Evolutionary conservation across 1,140 invertebrate species (phyloP), one percentile per base, ranked within the genome.

Genomic region (Ruditapes philippinarum): DNA sequence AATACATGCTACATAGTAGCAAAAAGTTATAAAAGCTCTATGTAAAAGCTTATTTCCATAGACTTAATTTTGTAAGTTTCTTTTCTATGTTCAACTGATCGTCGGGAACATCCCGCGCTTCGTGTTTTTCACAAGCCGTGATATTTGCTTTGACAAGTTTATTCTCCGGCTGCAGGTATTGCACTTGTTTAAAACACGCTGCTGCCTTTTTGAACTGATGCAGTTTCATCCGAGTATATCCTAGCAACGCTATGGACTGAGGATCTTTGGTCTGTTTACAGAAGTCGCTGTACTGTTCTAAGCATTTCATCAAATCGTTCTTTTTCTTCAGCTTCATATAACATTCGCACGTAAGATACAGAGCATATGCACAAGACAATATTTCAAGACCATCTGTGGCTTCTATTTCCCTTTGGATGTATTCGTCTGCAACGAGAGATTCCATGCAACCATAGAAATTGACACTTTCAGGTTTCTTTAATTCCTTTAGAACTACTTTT

Each of bases 371-470:
- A 42, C 31, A 51, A 7, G 76, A 80, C 17, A 80, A 57, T 5
- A 88, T 45, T 28, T 88, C 86, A 25, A 88, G 22, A 25, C 86
- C 86, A 42, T 88, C 76, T 25, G 33, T 42, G 0, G 76, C 74
- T 40, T 79, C 78, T 51, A 88, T 88, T 81, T 88, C 86, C 22
- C 57, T 62, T 42, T 68, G 79, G 5, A 88, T 81, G 45, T 81
- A 88, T 17, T 88, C 86, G 45, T 88, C 86, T 25, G 78, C 62
- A 22, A 88, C 86, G n/a, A 81, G 65, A 9, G 76, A 45, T 40
- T 88, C 86, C 86, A 88, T 88, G n/a, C 51, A 68, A 2, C 86
- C 86, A 31, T 80, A 88, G 40, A 60, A 88, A 38, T 88, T 88
- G 0, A 51, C 51, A 54, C 86, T 88, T 12, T 80, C 62, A 36